These are phyloP conservation scores for Hippocampus comes DNA, from an alignment of 2,113 vertebrate species.

Conservation along the genomic window DNA sequence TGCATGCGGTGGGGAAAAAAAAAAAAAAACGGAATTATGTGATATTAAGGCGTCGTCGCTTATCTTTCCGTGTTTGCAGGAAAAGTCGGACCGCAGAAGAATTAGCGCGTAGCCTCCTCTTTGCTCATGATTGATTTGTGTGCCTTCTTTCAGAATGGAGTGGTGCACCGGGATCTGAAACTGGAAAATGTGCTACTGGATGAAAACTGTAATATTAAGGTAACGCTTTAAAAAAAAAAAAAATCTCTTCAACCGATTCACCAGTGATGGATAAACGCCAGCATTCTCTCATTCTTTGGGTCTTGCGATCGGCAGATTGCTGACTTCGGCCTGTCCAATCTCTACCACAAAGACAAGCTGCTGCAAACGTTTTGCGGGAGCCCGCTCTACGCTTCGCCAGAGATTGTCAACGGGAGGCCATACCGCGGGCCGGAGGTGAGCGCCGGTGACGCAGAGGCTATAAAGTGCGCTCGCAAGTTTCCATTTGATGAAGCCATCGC, in stretches of 20 bases:
- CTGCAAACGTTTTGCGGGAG: slow-evolving; percentile 97
- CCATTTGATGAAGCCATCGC: slow-evolving; percentile 3
- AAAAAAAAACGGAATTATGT: neutral
- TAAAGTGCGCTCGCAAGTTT: neutral
- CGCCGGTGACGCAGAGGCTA: neutral
- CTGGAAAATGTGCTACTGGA: slow-evolving; percentile 98
- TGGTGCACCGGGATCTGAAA: slow-evolving; percentile 97
- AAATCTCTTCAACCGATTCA: too few relatives aligned
- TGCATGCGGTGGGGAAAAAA: too few relatives aligned
- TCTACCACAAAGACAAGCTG: slow-evolving; percentile 95
- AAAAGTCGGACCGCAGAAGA: neutral
- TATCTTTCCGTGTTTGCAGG: neutral
- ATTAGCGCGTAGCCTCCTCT: neutral
- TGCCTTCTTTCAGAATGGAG: slow-evolving; percentile 82
- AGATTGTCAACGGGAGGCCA: slow-evolving; percentile 96
- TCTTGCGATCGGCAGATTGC: slow-evolving; percentile 80
- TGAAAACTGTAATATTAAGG: slow-evolving; percentile 98
- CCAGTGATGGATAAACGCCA: neutral
- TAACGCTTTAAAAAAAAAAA: slow-evolving; percentile 46
- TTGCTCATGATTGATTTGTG: slow-evolving; percentile 20
- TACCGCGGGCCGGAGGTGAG: slow-evolving; percentile 93
- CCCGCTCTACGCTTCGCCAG: slow-evolving; percentile 94
- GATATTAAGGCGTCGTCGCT: neutral
- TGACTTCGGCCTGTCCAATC: slow-evolving; percentile 96
- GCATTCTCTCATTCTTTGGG: slow-evolving; percentile 12